phyloP scores from a whole-genome alignment of 2,888 invertebrate species.

The Scaptomyza caliginosa region DNA sequence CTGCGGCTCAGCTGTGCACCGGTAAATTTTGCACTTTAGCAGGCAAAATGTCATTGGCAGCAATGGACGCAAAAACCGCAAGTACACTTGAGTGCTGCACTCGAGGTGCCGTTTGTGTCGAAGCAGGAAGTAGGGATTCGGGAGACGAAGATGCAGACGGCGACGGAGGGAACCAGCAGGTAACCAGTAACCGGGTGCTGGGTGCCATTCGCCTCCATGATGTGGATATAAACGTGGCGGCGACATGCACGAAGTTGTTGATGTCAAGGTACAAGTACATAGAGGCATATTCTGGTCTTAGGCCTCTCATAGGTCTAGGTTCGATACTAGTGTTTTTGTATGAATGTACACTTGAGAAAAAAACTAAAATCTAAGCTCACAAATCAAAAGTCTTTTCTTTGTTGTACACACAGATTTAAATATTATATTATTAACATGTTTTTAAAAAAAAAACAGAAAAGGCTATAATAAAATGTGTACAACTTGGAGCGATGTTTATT shows the following conservation, averaged over 20 bases:
- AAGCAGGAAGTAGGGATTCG: conserved; percentile 3
- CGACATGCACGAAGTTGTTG: conserved; percentile 78
- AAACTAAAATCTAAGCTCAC: not conserved
- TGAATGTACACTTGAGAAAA: not conserved
- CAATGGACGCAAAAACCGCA: conserved; percentile 80
- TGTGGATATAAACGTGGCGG: conserved; percentile 71
- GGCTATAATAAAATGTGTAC: no score
- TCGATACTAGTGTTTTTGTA: conserved; percentile 15
- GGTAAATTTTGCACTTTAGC: conserved; percentile 83
- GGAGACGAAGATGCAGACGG: not conserved
- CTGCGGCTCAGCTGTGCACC: conserved; percentile 54
- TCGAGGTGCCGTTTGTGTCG: conserved; percentile 76
- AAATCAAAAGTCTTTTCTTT: not conserved
- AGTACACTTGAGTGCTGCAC: conserved; percentile 81
- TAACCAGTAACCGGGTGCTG: conserved; percentile 4
- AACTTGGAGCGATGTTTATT: no score
- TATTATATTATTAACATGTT: no score
- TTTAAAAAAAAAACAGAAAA: no score
- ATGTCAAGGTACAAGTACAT: conserved; percentile 64
- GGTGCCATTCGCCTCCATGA: conserved; percentile 37
- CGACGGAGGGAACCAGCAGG: not conserved
- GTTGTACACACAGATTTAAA: no score
- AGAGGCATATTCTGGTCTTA: conserved; percentile 52
- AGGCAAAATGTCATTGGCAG: conserved; percentile 83
- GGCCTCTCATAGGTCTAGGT: conserved; percentile 26